Evolutionary conservation across 2,797 vertebrate species (phyloP), one percentile per base, ranked within the genome.

Genomic region (Lacerta bilineata): DNA sequence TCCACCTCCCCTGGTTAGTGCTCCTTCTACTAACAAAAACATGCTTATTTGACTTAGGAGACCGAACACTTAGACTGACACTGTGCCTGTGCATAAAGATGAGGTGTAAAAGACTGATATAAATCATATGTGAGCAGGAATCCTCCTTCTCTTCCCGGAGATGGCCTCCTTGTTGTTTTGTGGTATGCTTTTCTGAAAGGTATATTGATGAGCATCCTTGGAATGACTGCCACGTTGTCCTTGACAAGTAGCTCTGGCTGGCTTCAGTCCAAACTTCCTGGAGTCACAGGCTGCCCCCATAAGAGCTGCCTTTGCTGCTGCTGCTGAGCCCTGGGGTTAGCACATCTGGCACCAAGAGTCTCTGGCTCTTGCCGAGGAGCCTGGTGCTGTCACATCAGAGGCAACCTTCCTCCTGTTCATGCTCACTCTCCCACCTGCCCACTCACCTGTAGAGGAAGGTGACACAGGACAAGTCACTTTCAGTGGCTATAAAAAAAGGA

Each of bases 261-360:
- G 92, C 92, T 87, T 72, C 1, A 3, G 39, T 94, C 92, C 92
- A 94, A 5, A 46, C 91, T 90, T 95, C 41, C 89, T 91, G 61
- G 90, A 90, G 79, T 55, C 75, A 81, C n/a, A 90, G 23, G 74
- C 85, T 84, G 79, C 84, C 75, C 85, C 86, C 88, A 74, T 41
- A 90, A 86, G 92, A 94, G 79, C 72, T 87, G 36, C n/a, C 15
- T 55, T 93, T 87, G 61, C 61, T 20, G 46, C n/a, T 29, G 7
- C n/a, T 29, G 7, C 55, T 27, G 50, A 84, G 39, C 50, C 5
- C 46, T 85, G 86, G 84, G 91, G 64, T 91, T 91, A 86, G 75
- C 71, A 39, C 64, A 93, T 90, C 85, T 94, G 92, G 87, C 59
- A 50, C 4, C 8, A 59, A 79, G 59, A 71, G 23, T 46, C 77